Base-by-base conservation (phyloP, 2,888 invertebrate genomes). In the Eutolmus rufibarbis region DNA sequence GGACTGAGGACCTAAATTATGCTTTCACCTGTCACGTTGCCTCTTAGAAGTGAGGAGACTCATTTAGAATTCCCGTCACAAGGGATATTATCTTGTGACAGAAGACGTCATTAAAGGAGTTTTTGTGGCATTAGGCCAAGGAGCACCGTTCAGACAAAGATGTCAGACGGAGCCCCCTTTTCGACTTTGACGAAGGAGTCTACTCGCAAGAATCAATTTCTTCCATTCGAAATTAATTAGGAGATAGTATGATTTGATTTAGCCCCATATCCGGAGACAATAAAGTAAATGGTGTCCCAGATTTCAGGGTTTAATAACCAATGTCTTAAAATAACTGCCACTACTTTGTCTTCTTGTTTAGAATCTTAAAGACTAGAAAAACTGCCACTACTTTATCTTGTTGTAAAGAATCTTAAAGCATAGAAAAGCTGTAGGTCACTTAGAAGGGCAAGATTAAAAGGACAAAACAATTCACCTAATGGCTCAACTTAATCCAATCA, bases 81-180 rank as follows among this genome's bases (percentile, higher is more conserved):
- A 9, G 76, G 76, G 76, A 37, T 76, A 76, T 76, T 76, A 76
- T 76, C 76, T 34, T 76, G 37, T 37, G 76, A 76, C 76, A n/a
- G 76, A 76, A 76, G 37, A 76, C 37, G 34, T 76, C 76, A 7
- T 76, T 34, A 76, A 76, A 76, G 76, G 76, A 76, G n/a, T 76
- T 76, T 76, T 37, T 76, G 76, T 34, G 76, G 76, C 76, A 76
- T 76, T 76, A 76, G 76, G 76, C 37, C 76, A 28, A 66, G 28
- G 66, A 66, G 66, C 66, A 23, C 23, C 66, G 8, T 66, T 23
- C 66, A 66, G 28, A 66, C 66, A 66, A 28, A 66, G 66, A 28
- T 66, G 28, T 66, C 66, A 66, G 66, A 66, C 66, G 9, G 66
- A 66, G 4, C 66, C 28, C 23, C 66, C 66, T 23, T 66, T 66